A percentile compares a stretch with the other conserved stretches of the same genome.
Evolutionary conservation across 2,888 invertebrate genomes (phyloP).

Genomic region (Melinaea marsaeus): DNA sequence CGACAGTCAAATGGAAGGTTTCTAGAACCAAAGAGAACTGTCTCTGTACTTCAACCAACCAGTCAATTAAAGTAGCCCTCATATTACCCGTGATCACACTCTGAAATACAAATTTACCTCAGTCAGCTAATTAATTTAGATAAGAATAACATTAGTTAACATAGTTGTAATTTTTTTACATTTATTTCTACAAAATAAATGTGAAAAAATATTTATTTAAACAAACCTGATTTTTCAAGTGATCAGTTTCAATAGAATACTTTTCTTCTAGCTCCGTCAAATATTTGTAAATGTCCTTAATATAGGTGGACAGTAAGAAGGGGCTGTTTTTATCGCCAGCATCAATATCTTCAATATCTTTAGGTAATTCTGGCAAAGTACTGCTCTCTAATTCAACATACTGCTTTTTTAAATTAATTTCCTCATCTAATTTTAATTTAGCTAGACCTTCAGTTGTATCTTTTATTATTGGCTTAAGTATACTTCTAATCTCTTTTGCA

Average conservation of each 20-base stretch:
- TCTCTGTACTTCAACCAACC: constrained; percentile 94
- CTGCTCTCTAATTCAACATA: constrained; percentile 8
- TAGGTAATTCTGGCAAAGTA: constrained; percentile 46
- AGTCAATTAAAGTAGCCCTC: constrained; percentile 93
- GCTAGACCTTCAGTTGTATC: constrained; percentile 58
- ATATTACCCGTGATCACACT: constrained; percentile 85
- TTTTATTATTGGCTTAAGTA: constrained; percentile 50
- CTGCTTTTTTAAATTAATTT: constrained; percentile 33
- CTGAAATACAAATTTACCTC: constrained; percentile 41
- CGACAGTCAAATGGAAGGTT: constrained; percentile 92
- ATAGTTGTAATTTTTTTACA: background rate
- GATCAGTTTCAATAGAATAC: constrained; percentile 80
- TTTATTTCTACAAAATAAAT: too few species aligned
- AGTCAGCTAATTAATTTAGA: constrained; percentile 1
- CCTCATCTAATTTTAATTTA: constrained; percentile 54
- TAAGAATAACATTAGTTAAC: background rate
- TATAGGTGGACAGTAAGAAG: constrained; percentile 88
- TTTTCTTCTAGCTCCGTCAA: constrained; percentile 85
- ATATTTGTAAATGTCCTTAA: constrained; percentile 93
- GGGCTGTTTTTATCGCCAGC: constrained; percentile 85
- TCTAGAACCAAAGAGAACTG: constrained; percentile 92
- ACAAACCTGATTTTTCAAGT: constrained; percentile 80
- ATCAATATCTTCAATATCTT: constrained; percentile 85
- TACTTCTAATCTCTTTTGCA: constrained; percentile 41
- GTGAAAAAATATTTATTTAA: background rate